Conservation (phyloP, 92 coral and sea anemone genomes). For the Phenganax stokvisi region DNA sequence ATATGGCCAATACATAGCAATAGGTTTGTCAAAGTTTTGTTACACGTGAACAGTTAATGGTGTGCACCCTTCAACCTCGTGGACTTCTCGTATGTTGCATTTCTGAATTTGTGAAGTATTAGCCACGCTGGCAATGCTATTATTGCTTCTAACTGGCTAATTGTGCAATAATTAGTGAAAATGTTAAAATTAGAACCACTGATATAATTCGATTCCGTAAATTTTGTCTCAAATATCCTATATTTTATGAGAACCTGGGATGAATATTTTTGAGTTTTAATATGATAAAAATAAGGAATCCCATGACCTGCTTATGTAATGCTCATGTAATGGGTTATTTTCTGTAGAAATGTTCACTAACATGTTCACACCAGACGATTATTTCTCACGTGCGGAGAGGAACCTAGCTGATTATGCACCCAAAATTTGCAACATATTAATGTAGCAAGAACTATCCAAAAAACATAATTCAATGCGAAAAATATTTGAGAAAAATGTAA, state of each 20-base stretch:
- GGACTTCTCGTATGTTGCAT: neutral
- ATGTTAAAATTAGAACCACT: neutral
- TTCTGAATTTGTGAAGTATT: neutral
- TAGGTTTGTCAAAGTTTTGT: neutral
- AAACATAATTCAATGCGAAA: neutral
- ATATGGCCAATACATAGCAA: neutral
- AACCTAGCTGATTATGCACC: too few relatives aligned
- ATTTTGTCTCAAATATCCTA: neutral
- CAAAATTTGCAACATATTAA: too few relatives aligned
- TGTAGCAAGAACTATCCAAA: neutral
- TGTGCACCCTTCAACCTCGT: neutral
- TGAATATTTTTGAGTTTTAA: too few relatives aligned
- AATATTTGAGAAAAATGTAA: neutral
- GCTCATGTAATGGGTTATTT: too few relatives aligned
- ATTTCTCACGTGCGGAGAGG: neutral
- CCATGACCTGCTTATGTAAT: too few relatives aligned
- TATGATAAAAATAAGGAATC: too few relatives aligned
- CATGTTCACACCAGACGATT: too few relatives aligned
- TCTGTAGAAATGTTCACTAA: too few relatives aligned
- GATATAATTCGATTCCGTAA: neutral
- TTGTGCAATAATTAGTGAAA: neutral
- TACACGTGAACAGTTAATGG: neutral
- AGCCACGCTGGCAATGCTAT: neutral
- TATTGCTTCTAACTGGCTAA: neutral
- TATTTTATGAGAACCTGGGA: neutral